Conservation (phyloP, 2,888 invertebrate genomes). For the Eugnorisma glareosa region DNA sequence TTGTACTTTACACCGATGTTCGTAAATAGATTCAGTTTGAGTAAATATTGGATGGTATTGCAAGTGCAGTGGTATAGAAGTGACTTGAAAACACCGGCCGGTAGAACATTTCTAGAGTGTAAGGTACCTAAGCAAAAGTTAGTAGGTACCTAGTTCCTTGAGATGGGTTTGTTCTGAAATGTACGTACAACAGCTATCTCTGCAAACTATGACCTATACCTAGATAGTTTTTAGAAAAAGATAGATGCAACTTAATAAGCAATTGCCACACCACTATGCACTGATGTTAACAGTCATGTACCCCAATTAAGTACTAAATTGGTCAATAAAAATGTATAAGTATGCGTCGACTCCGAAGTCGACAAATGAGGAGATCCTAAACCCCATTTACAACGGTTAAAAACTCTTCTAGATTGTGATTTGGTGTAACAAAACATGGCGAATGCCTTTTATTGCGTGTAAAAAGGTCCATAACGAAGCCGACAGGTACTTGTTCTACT, state of each 20-base stretch:
- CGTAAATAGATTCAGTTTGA: conserved; percentile 36
- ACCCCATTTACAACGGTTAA: neutral
- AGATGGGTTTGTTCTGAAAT: neutral
- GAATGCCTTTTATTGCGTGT: neutral
- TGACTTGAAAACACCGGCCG: neutral
- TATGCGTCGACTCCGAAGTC: no score
- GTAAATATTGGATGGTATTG: conserved; percentile 44
- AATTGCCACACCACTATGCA: neutral
- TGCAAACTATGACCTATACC: no score
- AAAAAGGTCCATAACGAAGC: no score
- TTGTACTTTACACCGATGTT: conserved; percentile 48
- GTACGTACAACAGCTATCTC: neutral
- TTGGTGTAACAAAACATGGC: neutral
- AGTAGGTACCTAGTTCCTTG: neutral
- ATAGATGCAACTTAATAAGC: neutral
- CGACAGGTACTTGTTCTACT: no score
- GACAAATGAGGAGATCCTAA: no score
- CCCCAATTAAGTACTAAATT: neutral
- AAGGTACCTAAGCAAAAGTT: neutral
- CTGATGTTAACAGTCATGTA: neutral
- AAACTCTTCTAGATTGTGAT: neutral
- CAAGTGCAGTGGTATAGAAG: neutral
- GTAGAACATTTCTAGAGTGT: conserved; percentile 9
- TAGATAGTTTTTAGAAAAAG: neutral
- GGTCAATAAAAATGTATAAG: neutral